phyloP scores from a whole-genome alignment of 2,113 vertebrate genomes.

The Ancistrus triradiatus region DNA sequence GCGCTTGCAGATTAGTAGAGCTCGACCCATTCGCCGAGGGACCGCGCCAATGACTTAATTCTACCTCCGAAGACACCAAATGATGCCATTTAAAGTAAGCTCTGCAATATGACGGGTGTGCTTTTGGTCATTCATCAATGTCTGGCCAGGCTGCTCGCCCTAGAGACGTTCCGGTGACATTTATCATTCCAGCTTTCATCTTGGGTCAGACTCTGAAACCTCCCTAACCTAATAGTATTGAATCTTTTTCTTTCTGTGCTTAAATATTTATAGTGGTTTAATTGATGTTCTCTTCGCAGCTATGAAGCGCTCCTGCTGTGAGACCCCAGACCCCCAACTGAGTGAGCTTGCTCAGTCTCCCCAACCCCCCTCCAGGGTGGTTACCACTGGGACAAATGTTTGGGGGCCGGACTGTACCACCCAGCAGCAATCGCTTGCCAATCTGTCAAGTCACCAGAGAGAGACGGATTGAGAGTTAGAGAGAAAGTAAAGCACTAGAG shows the following conservation, averaged over 20 bases:
- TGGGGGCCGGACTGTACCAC: conserved; percentile 43
- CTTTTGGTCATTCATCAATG: conserved; percentile 59
- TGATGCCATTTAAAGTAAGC: conserved; percentile 54
- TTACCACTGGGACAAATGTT: conserved; percentile 61
- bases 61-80: conserved; percentile 44
- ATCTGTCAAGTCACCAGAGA: conserved; percentile 37
- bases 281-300: conserved; percentile 73
- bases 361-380: conserved; percentile 51
- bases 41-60: conserved; percentile 12
- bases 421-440: conserved; percentile 42
- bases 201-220: conserved; percentile 54
- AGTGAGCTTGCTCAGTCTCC: conserved; percentile 38
- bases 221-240: conserved; percentile 68
- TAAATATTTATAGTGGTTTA: conserved; percentile 77
- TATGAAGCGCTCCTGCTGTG: conserved; percentile 60
- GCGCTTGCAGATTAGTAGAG: not conserved
- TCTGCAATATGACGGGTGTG: conserved; percentile 51
- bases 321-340: conserved; percentile 59
- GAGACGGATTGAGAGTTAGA: conserved; percentile 29
- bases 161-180: conserved; percentile 58
- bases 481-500: conserved; percentile 1
- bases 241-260: conserved; percentile 69
- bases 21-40: conserved; percentile 14
- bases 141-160: conserved; percentile 25
- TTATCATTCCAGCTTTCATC: conserved; percentile 68